Percentiles rank a stretch among this genome's conserved stretches.
phyloP scores from a whole-genome alignment of 2,113 vertebrate species.

The Chionodraco myersi region DNA sequence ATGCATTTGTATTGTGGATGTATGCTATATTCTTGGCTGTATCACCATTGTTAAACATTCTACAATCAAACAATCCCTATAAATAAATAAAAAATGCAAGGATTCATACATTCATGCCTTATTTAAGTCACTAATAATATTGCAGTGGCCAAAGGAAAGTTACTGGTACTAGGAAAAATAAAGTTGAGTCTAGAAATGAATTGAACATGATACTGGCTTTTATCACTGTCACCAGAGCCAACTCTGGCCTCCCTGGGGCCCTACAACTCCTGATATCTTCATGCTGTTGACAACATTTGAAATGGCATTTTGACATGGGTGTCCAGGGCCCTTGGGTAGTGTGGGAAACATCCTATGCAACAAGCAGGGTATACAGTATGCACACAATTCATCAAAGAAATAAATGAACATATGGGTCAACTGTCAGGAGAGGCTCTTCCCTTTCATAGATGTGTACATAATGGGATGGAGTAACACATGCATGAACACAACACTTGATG shows the following conservation, averaged over 20 bases:
- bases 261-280: conserved; percentile 15
- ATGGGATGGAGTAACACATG: neutral
- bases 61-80: neutral
- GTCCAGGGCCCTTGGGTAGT: conserved; percentile 7
- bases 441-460: neutral
- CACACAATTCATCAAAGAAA: neutral
- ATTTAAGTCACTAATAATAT: neutral
- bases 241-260: conserved; percentile 16
- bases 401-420: neutral
- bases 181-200: neutral
- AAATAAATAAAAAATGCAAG: neutral
- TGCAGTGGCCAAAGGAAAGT: neutral
- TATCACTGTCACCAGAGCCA: conserved; percentile 26
- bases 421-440: neutral
- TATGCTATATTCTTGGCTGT: too few relatives aligned
- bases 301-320: conserved; percentile 42
- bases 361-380: neutral
- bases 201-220: conserved; percentile 3
- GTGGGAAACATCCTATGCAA: neutral
- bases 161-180: neutral
- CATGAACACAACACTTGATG: neutral
- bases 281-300: conserved; percentile 46
- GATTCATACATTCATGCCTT: neutral
- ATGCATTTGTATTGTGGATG: too few relatives aligned
- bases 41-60: neutral